Base-by-base conservation (phyloP, 1,140 invertebrate genomes). In the Chironomus tepperi region DNA sequence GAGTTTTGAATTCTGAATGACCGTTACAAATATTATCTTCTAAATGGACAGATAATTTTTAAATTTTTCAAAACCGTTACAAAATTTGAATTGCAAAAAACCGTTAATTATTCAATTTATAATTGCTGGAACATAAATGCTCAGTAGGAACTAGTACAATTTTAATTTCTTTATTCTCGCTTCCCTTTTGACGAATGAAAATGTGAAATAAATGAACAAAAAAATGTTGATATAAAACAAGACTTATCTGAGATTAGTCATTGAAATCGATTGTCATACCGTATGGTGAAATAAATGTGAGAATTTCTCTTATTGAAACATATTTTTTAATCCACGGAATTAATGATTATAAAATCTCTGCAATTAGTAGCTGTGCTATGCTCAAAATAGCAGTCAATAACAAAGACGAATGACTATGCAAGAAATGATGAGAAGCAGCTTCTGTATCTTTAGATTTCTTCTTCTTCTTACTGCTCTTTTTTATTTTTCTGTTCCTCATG, bases 301-400 rank as follows among this genome's bases (percentile, higher is more conserved):
- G 47, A 57, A 57, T 15, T 57, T 57, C 12, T n/a, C 10, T n/a
- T 8, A 5, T 57, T 57, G 12, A 57, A 57, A n/a, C 15, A 57
- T 57, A n/a, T n/a, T 57, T 57, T 12, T 12, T 57, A 57, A 57
- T 57, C 47, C 47, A 57, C 47, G 47, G n/a, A 57, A 57, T 57
- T 57, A 57, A 57, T 57, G 47, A 57, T 57, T 57, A 57, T 57
- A 57, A 57, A 57, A 57, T 57, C 47, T 57, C 47, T 57, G 47
- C 47, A 57, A 57, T 57, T 57, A 57, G 47, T 57, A 57, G 47
- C n/a, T 57, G 10, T n/a, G 47, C n/a, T 34, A 34, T n/a, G 47
- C n/a, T 57, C 47, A 57, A 57, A 57, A 57, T 57, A 57, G 47
- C 47, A 57, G 47, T 57, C 47, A 57, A 57, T 57, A 57, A 57